phyloP scores from a whole-genome alignment of 2,113 vertebrate species.

The Malurus alboscapulatus region DNA sequence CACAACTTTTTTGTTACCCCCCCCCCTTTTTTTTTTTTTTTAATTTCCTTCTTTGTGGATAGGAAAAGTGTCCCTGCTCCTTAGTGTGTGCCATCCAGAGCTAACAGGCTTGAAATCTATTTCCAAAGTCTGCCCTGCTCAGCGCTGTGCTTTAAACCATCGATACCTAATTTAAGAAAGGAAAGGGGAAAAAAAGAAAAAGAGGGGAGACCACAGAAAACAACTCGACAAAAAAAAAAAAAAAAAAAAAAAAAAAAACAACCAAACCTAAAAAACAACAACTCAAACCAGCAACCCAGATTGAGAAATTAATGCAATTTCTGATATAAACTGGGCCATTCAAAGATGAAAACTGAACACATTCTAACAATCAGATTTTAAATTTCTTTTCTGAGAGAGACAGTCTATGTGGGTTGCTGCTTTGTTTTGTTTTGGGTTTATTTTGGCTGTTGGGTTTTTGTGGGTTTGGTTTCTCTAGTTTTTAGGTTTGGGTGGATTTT shows the following conservation, averaged over 20 bases:
- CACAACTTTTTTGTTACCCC: constrained; percentile 24
- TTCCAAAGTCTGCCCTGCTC: constrained; percentile 54
- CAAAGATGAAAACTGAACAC: constrained; percentile 47
- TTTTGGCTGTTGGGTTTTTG: neutral
- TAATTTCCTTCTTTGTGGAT: constrained; percentile 1
- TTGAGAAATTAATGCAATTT: constrained; percentile 2
- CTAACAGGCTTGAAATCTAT: constrained; percentile 54
- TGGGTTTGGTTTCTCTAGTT: neutral
- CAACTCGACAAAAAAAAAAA: too few species aligned
- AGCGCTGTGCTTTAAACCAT: constrained; percentile 57
- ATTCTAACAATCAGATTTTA: neutral
- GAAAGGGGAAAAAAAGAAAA: neutral
- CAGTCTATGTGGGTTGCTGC: neutral
- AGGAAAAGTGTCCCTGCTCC: constrained; percentile 21
- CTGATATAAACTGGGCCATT: constrained; percentile 25
- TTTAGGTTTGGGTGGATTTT: neutral
- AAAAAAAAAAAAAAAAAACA: too few species aligned
- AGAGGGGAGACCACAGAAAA: too few species aligned
- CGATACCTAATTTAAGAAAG: constrained; percentile 57
- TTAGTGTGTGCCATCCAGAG: constrained; percentile 16
- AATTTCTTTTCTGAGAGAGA: neutral
- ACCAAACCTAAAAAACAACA: too few species aligned
- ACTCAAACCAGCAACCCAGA: neutral
- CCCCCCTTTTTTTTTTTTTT: neutral
- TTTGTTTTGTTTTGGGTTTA: neutral